Conservation (phyloP, 2,797 vertebrate species). For the Diplodus sargus region DNA sequence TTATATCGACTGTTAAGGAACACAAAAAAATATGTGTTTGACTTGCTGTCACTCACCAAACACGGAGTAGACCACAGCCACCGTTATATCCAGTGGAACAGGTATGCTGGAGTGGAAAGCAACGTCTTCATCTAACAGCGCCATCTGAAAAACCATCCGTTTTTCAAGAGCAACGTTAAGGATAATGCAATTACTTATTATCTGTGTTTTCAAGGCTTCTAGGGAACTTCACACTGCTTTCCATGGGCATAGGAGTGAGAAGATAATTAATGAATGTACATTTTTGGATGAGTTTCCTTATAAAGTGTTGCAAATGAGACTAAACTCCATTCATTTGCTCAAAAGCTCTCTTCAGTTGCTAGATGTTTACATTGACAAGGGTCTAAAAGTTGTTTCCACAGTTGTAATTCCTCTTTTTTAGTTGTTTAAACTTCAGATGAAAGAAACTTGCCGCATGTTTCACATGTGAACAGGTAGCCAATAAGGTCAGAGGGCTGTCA, state of each 20-base stretch:
- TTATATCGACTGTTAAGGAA: background rate
- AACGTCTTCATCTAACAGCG: slow-evolving; percentile 61
- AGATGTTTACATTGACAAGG: background rate
- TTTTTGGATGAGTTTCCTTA: too few relatives aligned
- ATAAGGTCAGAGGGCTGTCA: background rate
- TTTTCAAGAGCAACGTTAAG: background rate
- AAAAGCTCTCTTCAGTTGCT: background rate
- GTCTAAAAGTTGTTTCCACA: too few relatives aligned
- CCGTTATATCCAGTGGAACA: slow-evolving; percentile 73
- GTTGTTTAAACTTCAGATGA: too few relatives aligned
- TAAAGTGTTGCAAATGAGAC: background rate
- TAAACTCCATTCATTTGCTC: background rate
- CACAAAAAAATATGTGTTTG: background rate
- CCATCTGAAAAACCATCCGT: slow-evolving; percentile 75
- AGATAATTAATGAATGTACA: too few relatives aligned
- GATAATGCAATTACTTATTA: background rate
- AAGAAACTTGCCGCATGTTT: too few relatives aligned
- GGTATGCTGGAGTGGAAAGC: slow-evolving; percentile 82
- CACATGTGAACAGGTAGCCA: background rate
- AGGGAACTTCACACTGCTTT: too few relatives aligned
- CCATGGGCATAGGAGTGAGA: too few relatives aligned
- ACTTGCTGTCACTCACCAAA: slow-evolving; percentile 77
- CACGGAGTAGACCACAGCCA: slow-evolving; percentile 81
- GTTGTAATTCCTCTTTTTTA: background rate
- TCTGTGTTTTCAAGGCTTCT: background rate